A percentile compares a stretch with the other conserved stretches of the same genome.
Evolutionary conservation across 2,888 invertebrate species (phyloP).

Genomic region (Furcula furcula): DNA sequence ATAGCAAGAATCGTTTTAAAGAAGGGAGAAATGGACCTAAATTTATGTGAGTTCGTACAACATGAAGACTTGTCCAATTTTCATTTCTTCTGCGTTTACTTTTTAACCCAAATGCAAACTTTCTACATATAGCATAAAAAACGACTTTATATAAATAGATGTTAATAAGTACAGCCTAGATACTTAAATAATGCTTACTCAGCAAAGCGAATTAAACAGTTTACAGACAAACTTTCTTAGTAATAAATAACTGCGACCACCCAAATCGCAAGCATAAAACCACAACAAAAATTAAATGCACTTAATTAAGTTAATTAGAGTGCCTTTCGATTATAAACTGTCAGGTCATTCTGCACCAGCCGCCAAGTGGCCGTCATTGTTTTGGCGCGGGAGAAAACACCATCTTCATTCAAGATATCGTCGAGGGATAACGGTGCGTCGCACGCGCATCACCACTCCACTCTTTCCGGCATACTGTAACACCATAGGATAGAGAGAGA

Average conservation of each 20-base stretch:
- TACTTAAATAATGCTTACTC: no score
- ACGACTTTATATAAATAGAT: no score
- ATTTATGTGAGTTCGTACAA: no score
- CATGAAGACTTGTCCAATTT: no score
- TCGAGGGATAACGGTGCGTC: conserved; percentile 77
- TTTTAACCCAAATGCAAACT: no score
- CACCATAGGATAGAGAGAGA: conserved; percentile 38
- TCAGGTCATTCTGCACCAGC: conserved; percentile 57
- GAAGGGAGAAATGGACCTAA: no score
- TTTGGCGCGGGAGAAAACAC: conserved; percentile 80
- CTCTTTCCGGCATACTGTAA: conserved; percentile 31
- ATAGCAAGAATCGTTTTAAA: no score
- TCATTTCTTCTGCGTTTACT: no score
- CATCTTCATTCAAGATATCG: conserved; percentile 81
- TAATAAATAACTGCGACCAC: conserved; percentile 26
- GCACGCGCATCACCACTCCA: conserved; percentile 52
- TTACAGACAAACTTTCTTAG: no score
- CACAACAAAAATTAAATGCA: conserved; percentile 40
- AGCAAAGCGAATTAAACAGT: no score
- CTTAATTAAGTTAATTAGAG: conserved; percentile 57
- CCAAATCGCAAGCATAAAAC: conserved; percentile 21
- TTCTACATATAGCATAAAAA: no score
- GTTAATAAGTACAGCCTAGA: no score
- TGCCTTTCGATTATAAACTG: conserved; percentile 71
- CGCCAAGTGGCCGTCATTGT: conserved; percentile 70